phyloP scores from a whole-genome alignment of 2,797 vertebrate species.

The Lophius americanus region DNA sequence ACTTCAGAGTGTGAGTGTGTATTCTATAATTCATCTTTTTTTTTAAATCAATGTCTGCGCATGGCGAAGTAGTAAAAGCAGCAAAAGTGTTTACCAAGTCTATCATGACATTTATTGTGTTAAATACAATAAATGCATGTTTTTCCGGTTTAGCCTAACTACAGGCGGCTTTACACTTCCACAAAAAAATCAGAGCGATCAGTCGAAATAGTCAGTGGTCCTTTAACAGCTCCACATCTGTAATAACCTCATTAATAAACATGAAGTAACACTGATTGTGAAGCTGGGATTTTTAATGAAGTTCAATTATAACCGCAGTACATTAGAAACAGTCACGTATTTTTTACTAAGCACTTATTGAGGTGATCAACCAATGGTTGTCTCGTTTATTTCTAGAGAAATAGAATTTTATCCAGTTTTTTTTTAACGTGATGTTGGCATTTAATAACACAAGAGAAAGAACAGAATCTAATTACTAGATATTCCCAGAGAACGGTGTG shows the following conservation, averaged over 20 bases:
- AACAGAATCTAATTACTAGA: not conserved
- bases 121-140: no score
- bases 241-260: constrained; percentile 50
- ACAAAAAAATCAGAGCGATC: constrained; percentile 36
- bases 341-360: not conserved
- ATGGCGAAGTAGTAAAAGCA: no score
- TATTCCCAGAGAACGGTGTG: not conserved
- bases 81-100: no score
- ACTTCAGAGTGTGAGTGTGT: no score
- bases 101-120: no score
- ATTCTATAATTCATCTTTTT: no score
- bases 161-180: not conserved
- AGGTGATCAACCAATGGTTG: not conserved
- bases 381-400: not conserved
- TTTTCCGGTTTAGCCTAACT: not conserved
- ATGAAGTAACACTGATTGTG: not conserved
- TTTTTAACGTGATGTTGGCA: not conserved
- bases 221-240: constrained; percentile 49
- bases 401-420: not conserved
- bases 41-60: no score
- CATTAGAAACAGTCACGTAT: not conserved
- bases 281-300: not conserved
- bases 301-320: no score
- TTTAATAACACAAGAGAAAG: not conserved
- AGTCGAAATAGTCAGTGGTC: constrained; percentile 69